A percentile compares a stretch with the other conserved stretches of the same genome.
These are phyloP conservation scores for Seriola dumerili DNA, from an alignment of 2,113 vertebrate genomes.

Conservation along the genomic window DNA sequence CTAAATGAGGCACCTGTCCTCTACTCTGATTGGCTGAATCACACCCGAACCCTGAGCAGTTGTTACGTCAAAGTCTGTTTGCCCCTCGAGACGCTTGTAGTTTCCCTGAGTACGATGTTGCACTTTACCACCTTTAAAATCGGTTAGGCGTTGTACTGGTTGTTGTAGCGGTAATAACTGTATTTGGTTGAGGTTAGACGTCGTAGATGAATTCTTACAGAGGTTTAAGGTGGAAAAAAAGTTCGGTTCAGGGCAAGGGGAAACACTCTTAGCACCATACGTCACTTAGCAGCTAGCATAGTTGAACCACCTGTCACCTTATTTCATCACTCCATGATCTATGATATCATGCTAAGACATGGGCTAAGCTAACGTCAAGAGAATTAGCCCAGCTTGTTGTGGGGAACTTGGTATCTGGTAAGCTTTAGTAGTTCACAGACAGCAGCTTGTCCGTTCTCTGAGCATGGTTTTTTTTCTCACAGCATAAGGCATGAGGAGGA, in stretches of 20 bases:
- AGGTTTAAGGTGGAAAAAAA: background rate
- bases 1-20: background rate
- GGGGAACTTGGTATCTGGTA: too few species aligned
- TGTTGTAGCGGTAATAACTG: too few species aligned
- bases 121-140: too few species aligned
- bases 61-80: background rate
- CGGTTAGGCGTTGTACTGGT: too few species aligned
- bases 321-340: background rate
- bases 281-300: too few species aligned
- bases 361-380: background rate
- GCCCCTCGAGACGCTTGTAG: too few species aligned
- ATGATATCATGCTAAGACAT: background rate
- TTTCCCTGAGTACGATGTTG: too few species aligned
- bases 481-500: background rate
- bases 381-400: background rate
- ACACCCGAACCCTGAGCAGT: background rate
- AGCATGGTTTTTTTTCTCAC: too few species aligned
- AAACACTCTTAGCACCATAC: background rate
- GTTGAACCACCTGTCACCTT: background rate
- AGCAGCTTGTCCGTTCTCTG: too few species aligned
- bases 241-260: rapidly evolving
- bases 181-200: too few species aligned
- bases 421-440: too few species aligned
- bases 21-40: constrained; percentile 20
- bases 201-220: background rate